These are phyloP conservation scores for Leptinotarsa texana DNA, from an alignment of 1,140 invertebrate species.

Conservation along the genomic window DNA sequence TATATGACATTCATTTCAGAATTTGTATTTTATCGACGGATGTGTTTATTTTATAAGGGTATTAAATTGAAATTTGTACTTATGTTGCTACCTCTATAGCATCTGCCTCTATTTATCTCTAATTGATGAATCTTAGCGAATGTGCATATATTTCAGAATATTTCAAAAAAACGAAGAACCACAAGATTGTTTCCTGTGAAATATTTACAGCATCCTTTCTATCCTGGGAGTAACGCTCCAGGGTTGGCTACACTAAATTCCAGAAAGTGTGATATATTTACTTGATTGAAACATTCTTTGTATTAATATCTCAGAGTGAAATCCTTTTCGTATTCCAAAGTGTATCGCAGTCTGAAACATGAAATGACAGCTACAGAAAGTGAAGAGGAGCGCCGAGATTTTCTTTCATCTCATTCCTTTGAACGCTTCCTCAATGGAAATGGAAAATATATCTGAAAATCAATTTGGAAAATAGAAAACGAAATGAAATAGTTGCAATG, in stretches of 20 bases:
- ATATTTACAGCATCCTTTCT: too few species aligned
- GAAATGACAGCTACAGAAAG: background rate
- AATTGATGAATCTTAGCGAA: too few species aligned
- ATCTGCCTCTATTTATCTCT: too few species aligned
- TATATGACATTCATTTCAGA: too few species aligned
- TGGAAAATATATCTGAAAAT: background rate
- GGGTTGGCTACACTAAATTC: background rate
- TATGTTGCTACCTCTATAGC: too few species aligned
- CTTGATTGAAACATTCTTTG: conserved; percentile 19
- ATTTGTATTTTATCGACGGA: too few species aligned
- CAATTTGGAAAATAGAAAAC: background rate
- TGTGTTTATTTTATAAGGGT: too few species aligned
- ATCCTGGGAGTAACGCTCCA: background rate
- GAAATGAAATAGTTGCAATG: background rate
- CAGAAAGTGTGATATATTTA: conserved; percentile 9
- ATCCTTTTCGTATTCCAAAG: background rate
- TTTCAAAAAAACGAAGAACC: too few species aligned
- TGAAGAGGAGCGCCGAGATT: background rate
- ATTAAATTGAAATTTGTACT: too few species aligned
- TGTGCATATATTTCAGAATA: too few species aligned
- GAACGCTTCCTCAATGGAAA: background rate
- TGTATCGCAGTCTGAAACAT: background rate
- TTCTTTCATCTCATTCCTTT: conserved; percentile 4
- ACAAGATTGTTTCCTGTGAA: too few species aligned
- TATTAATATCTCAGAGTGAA: conserved; percentile 6